phyloP scores from a whole-genome alignment of 2,797 vertebrate genomes.

The Momotus momota region DNA sequence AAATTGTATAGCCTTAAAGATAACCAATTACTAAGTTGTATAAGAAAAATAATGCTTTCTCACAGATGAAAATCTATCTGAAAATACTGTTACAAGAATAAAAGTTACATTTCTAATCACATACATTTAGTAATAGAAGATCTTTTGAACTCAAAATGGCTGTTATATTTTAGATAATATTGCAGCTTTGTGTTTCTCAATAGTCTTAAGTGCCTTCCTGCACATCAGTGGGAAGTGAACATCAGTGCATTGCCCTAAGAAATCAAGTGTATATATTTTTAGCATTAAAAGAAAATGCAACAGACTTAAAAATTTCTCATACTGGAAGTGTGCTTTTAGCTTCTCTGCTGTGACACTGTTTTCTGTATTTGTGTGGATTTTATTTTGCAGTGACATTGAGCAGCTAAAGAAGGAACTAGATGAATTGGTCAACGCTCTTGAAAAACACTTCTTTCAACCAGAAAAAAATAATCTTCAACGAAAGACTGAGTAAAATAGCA shows the following conservation, averaged over 20 bases:
- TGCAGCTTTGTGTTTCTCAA: background rate
- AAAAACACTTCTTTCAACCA: constrained; percentile 94
- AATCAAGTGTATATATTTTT: background rate
- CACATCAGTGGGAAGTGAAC: background rate
- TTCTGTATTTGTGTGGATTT: constrained; percentile 8
- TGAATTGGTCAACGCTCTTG: constrained; percentile 87
- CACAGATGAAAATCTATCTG: background rate
- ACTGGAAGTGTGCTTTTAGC: background rate
- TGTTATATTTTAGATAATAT: background rate
- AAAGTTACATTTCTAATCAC: background rate
- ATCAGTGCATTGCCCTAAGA: background rate
- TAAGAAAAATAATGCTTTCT: background rate
- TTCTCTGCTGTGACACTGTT: background rate
- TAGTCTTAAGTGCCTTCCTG: background rate
- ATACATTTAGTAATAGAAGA: background rate
- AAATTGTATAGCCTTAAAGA: background rate
- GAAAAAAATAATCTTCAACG: constrained; percentile 90
- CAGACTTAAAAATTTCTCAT: background rate
- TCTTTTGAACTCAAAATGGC: background rate
- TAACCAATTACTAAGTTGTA: background rate
- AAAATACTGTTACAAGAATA: background rate
- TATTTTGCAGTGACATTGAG: constrained; percentile 84
- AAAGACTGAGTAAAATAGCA: constrained; percentile 76
- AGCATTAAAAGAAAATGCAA: background rate
- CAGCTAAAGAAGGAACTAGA: constrained; percentile 90